Evolutionary conservation across 2,113 vertebrate genomes (phyloP).

Genomic region (Labeo rohita): DNA sequence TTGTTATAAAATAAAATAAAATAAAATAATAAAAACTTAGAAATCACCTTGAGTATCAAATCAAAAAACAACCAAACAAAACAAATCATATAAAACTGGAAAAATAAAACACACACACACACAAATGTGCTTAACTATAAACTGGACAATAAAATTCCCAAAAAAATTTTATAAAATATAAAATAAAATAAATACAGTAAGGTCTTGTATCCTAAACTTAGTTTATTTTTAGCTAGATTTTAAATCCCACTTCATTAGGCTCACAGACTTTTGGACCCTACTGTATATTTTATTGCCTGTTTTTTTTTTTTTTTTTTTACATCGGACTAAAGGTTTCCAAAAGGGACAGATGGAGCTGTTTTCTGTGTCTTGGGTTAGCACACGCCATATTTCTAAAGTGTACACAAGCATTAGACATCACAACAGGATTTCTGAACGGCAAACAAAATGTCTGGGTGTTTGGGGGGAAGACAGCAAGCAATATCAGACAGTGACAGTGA

Average conservation of each 20-base stretch:
- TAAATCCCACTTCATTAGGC: neutral
- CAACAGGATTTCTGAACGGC: neutral
- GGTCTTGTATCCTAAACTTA: neutral
- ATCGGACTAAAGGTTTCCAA: neutral
- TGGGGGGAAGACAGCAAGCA: neutral
- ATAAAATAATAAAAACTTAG: no score
- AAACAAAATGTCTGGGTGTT: slow-evolving; percentile 18
- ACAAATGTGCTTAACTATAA: no score
- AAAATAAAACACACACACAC: neutral
- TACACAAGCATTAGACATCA: neutral
- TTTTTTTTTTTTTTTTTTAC: neutral
- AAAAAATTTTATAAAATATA: no score
- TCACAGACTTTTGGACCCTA: neutral
- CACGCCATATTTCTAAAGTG: neutral
- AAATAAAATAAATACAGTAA: neutral
- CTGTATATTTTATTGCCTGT: neutral
- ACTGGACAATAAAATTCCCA: no score
- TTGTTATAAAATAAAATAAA: no score
- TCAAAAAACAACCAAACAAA: no score
- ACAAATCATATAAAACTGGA: no score
- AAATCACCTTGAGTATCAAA: no score
- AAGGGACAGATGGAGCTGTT: slow-evolving; percentile 4
- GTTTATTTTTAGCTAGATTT: neutral
- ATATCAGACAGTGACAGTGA: slow-evolving; percentile 5
- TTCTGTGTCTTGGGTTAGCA: neutral